phyloP scores from a whole-genome alignment of 2,888 invertebrate genomes.

The Lycia hirtaria region DNA sequence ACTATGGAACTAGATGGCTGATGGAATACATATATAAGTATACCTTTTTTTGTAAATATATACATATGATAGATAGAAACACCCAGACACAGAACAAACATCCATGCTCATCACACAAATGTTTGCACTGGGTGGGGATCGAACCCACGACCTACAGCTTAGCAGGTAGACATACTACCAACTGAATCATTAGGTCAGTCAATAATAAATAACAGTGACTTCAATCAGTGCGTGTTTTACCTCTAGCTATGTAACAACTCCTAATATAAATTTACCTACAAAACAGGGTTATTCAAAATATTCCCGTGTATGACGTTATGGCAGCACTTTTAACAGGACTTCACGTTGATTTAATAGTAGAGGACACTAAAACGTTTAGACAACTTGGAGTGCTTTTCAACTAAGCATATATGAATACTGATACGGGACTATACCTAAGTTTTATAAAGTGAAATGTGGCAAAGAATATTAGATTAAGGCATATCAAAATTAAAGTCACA shows the following conservation, averaged over 20 bases:
- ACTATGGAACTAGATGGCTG: no score
- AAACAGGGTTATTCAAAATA: constrained; percentile 19
- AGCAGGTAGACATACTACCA: no score
- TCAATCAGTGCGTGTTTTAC: not conserved
- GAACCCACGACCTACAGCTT: no score
- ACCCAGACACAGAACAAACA: no score
- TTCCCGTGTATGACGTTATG: constrained; percentile 12
- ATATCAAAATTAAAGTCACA: no score
- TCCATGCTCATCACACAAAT: no score
- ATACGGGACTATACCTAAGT: not conserved
- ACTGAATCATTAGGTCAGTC: no score
- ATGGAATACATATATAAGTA: no score
- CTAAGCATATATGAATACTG: not conserved
- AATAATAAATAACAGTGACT: no score
- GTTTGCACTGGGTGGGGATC: no score
- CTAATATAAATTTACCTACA: constrained; percentile 9
- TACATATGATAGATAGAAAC: no score
- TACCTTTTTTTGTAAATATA: no score
- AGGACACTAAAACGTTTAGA: constrained; percentile 11
- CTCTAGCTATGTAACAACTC: not conserved
- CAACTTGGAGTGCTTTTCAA: not conserved
- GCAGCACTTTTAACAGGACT: constrained; percentile 18
- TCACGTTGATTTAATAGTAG: constrained; percentile 14
- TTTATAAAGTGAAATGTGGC: not conserved
- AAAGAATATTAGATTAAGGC: not conserved